Percentiles rank a stretch among this genome's conserved stretches.
phyloP scores from a whole-genome alignment of 2,888 invertebrate species.

The Altica lythri region DNA sequence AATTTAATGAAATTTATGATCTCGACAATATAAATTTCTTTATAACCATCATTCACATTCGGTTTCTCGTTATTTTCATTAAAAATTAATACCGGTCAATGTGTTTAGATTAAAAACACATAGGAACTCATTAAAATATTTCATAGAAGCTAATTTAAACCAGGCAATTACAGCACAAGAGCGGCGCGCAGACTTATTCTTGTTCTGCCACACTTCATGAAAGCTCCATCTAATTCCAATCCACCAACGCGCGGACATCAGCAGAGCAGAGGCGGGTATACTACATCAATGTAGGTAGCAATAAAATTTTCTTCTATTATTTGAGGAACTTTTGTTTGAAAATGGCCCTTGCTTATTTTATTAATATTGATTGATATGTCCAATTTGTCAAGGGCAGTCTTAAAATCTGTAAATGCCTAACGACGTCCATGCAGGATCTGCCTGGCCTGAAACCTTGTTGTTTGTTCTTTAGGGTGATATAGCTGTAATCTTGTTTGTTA shows the following conservation, averaged over 20 bases:
- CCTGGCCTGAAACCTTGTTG: too few species aligned
- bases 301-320: too few species aligned
- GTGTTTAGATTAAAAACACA: conserved; percentile 47
- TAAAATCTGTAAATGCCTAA: too few species aligned
- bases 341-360: too few species aligned
- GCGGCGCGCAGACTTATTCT: conserved; percentile 35
- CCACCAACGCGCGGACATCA: conserved; percentile 46
- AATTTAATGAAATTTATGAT: conserved; percentile 22
- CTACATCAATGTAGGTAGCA: too few species aligned
- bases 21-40: conserved; percentile 31
- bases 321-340: too few species aligned
- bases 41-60: conserved; percentile 30
- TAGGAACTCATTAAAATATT: conserved; percentile 54
- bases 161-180: conserved; percentile 46
- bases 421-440: too few species aligned
- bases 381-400: too few species aligned
- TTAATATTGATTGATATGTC: too few species aligned
- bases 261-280: conserved; percentile 21
- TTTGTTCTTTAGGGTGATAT: too few species aligned
- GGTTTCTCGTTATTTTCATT: conserved; percentile 41
- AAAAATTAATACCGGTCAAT: conserved; percentile 39
- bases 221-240: conserved; percentile 50
- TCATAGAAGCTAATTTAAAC: conserved; percentile 54
- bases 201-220: conserved; percentile 47
- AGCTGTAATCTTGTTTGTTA: too few species aligned